A percentile compares a stretch with the other conserved stretches of the same genome.
These are phyloP conservation scores for Ceyx cyanopectus DNA, from an alignment of 2,113 vertebrate genomes.

Conservation along the genomic window DNA sequence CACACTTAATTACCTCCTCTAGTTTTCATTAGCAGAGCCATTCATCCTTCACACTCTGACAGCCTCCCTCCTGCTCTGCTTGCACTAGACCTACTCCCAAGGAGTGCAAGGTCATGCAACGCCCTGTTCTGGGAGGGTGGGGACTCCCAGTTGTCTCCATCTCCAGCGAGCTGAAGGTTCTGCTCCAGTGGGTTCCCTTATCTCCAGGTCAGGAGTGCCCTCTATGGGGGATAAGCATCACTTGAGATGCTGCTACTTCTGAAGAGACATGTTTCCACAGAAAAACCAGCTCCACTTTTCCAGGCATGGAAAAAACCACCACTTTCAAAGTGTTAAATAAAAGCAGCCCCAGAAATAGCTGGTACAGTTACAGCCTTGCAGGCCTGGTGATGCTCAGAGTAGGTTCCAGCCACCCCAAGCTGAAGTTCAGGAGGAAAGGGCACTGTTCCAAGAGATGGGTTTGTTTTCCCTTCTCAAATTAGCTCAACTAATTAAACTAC, in stretches of 20 bases:
- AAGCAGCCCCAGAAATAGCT: neutral
- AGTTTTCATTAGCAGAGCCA: neutral
- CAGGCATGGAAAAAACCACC: neutral
- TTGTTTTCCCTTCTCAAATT: neutral
- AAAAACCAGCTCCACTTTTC: neutral
- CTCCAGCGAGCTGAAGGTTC: accelerated
- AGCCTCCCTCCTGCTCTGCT: neutral
- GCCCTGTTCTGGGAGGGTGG: too few species aligned
- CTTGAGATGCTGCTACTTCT: neutral
- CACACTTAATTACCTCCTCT: neutral
- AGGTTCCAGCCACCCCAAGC: neutral
- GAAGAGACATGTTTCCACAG: neutral
- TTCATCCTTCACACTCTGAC: neutral
- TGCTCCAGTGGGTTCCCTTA: neutral
- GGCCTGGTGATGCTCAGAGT: neutral
- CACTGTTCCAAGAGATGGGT: neutral
- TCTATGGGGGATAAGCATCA: conserved; percentile 17
- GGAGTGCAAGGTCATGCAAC: accelerated
- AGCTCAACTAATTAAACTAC: neutral
- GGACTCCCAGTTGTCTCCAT: accelerated
- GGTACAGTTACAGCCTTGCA: neutral
- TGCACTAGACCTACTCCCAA: neutral
- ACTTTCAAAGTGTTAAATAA: accelerated
- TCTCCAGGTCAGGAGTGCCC: conserved; percentile 22
- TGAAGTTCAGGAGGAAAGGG: neutral